Conservation (phyloP, 2,797 vertebrate genomes). For the Crenichthys baileyi region DNA sequence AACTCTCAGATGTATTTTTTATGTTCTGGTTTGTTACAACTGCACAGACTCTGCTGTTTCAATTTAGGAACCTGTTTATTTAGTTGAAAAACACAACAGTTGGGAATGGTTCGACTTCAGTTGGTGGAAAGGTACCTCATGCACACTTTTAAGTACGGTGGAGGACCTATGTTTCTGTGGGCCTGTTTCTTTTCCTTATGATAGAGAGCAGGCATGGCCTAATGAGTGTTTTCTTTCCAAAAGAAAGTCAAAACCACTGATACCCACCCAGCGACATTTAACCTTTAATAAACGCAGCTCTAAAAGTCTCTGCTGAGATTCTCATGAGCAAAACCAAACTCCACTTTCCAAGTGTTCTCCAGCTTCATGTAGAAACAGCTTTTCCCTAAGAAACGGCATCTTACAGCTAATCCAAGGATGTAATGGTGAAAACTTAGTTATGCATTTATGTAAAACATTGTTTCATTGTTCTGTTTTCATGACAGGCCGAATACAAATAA, state of each 20-base stretch:
- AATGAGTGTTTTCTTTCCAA: not conserved
- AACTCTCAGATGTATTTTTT: no score
- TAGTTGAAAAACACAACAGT: not conserved
- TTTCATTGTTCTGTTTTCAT: no score
- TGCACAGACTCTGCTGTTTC: not conserved
- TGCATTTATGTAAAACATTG: no score
- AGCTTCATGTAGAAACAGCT: not conserved
- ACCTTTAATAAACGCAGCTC: not conserved
- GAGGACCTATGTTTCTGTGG: not conserved
- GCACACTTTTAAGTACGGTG: not conserved
- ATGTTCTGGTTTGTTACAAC: not conserved
- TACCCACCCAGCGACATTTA: no score
- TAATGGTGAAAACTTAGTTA: no score
- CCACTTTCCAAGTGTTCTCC: not conserved
- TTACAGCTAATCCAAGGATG: no score
- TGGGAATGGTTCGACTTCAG: not conserved
- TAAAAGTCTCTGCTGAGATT: not conserved
- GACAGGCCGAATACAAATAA: no score
- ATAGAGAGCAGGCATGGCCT: not conserved
- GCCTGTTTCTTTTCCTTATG: not conserved
- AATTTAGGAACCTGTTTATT: not conserved
- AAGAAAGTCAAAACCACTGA: no score
- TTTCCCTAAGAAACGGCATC: not conserved
- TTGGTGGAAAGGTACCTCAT: not conserved
- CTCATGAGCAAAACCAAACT: not conserved